phyloP scores from a whole-genome alignment of 2,888 invertebrate genomes.

The Dendrolimus pini region DNA sequence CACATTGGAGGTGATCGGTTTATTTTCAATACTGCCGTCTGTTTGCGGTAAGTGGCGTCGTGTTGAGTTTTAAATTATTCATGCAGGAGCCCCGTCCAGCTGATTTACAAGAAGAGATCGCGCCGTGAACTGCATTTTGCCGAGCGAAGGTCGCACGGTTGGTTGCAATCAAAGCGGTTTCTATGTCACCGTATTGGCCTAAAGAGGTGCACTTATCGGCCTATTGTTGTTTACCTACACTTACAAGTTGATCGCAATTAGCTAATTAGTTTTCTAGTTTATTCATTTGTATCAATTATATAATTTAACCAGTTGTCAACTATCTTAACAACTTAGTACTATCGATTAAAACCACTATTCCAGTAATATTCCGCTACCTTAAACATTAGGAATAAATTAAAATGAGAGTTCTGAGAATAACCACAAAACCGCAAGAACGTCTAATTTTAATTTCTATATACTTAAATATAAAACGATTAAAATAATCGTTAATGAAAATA shows the following conservation, averaged over 20 bases:
- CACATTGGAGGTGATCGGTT: conserved; percentile 64
- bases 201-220: conserved; percentile 26
- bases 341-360: neutral
- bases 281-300: conserved; percentile 9
- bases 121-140: conserved; percentile 56
- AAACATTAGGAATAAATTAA: too few species aligned
- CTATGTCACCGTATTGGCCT: conserved; percentile 37
- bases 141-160: conserved; percentile 51
- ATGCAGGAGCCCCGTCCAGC: conserved; percentile 46
- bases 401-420: too few species aligned
- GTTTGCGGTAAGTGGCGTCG: conserved; percentile 60
- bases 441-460: too few species aligned
- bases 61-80: conserved; percentile 59
- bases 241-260: conserved; percentile 13
- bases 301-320: conserved; percentile 3
- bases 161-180: conserved; percentile 42
- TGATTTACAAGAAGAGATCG: conserved; percentile 58
- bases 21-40: conserved; percentile 59
- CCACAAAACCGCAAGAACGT: too few species aligned
- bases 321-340: neutral
- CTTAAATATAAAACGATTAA: too few species aligned
- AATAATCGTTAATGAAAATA: too few species aligned
- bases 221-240: conserved; percentile 26
- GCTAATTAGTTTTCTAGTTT: conserved; percentile 16
- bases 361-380: too few species aligned